Conservation (phyloP, 92 coral and sea anemone genomes). For the Galaxea fascicularis region DNA sequence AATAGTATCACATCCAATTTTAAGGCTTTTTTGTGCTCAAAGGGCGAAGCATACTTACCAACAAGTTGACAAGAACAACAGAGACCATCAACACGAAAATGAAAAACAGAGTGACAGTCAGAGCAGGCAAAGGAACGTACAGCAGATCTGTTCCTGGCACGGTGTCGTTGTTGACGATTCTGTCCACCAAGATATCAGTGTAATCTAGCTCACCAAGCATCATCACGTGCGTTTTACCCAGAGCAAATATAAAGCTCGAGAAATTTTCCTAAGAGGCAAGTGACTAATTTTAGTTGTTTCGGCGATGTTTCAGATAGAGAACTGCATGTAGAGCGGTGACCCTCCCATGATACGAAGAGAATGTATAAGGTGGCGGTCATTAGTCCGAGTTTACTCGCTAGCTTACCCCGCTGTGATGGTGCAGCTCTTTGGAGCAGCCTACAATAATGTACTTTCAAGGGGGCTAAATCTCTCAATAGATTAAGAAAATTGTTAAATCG, state of each 20-base stretch:
- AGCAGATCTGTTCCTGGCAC: conserved; percentile 58
- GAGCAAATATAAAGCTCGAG: conserved; percentile 54
- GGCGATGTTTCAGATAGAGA: background rate
- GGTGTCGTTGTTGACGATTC: conserved; percentile 56
- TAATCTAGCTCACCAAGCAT: conserved; percentile 89
- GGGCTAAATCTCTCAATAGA: no score
- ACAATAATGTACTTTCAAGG: no score
- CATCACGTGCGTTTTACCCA: conserved; percentile 81
- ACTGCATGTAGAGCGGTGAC: background rate
- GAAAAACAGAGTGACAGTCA: conserved; percentile 59
- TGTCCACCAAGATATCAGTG: conserved; percentile 66
- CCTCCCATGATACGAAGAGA: no score
- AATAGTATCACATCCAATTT: background rate
- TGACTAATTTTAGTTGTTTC: background rate
- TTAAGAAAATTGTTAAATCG: no score
- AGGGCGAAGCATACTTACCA: conserved; percentile 66
- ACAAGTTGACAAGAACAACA: conserved; percentile 81
- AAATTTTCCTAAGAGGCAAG: conserved; percentile 66
- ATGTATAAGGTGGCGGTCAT: no score
- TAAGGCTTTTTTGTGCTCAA: background rate
- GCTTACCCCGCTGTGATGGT: no score
- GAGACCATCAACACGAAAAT: conserved; percentile 72
- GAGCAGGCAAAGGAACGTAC: conserved; percentile 79
- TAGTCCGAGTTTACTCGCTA: no score
- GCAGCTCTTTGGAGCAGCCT: no score